Evolutionary conservation across 1,140 invertebrate species (phyloP).

Genomic region (Gryon sp.): DNA sequence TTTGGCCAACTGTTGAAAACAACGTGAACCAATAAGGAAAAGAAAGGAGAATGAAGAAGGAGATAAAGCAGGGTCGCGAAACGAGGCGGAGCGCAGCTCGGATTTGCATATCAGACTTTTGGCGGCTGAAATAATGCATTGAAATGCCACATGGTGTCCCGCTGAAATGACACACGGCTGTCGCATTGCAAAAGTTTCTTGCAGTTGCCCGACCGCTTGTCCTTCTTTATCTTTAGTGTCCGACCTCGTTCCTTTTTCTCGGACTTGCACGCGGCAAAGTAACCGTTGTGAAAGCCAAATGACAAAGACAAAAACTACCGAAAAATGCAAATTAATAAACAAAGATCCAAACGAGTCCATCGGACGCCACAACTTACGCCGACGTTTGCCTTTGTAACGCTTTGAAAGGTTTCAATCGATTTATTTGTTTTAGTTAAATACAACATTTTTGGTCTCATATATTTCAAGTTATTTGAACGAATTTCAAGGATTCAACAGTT

Average conservation of each 20-base stretch:
- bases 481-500: too few relatives aligned
- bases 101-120: conserved; percentile 77
- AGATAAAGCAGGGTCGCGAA: conserved; percentile 54
- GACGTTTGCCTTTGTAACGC: too few relatives aligned
- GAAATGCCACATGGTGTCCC: conserved; percentile 76
- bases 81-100: conserved; percentile 57
- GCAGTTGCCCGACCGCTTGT: conserved; percentile 35
- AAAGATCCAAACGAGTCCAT: conserved; percentile 17
- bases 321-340: conserved; percentile 67
- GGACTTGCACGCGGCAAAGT: conserved; percentile 17
- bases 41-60: conserved; percentile 28
- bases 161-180: conserved; percentile 77
- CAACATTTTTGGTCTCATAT: too few relatives aligned
- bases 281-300: conserved; percentile 50
- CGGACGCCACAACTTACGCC: background rate
- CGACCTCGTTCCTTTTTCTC: conserved; percentile 47
- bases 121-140: conserved; percentile 77
- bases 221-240: conserved; percentile 29
- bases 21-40: conserved; percentile 26
- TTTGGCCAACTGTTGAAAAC: conserved; percentile 47
- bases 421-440: too few relatives aligned
- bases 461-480: too few relatives aligned
- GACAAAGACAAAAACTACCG: conserved; percentile 41
- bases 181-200: conserved; percentile 70
- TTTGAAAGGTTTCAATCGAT: background rate